Base-by-base conservation (phyloP, 2,113 vertebrate species). In the Myrmecophaga tridactyla region DNA sequence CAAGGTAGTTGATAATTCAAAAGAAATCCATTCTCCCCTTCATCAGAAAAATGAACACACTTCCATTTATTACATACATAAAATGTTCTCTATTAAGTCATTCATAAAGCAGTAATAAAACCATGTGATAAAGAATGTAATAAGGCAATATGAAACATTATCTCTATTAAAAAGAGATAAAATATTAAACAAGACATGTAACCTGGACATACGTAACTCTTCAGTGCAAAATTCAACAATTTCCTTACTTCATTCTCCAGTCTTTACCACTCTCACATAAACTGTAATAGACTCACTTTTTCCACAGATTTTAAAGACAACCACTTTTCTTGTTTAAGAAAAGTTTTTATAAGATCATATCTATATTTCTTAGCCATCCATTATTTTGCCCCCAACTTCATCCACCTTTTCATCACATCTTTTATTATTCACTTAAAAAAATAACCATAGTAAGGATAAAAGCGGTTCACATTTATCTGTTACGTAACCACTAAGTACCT, bases 101-200 rank as follows among this genome's bases (percentile, higher is more conserved):
- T 83, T 89, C 46, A 93, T 63, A 53, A 84, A 94, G 58, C 86
- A 84, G 58, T 90, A 91, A 85, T 80, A 93, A 94, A 87, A 48
- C n/a, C 41, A 85, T 63, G 23, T 9, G 9, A 58, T 94, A 85
- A 34, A 92, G 34, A 92, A 92, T 62, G 14, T 36, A 67, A 73
- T 31, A 70, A 82, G 34, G 58, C 5, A 82, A 4, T n/a, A 93
- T 84, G 58, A 94, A 94, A 81, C 31, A 95, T 27, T 12, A 84
- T 85, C 65, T 91, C 46, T 3, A 84, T 63, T 95, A 72, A 86
- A 87, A 67, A 72, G 41, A 87, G 43, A 89, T 21, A 93, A 94
- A 95, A 60, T 75, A 69, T 36, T 89, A 85, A 78, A 39, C 4
- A 75, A 93, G 63, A 90, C 65, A 92, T 0, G 3, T 20, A 67